phyloP scores from a whole-genome alignment of 2,888 invertebrate species.

The Petrolisthes manimaculis region DNA sequence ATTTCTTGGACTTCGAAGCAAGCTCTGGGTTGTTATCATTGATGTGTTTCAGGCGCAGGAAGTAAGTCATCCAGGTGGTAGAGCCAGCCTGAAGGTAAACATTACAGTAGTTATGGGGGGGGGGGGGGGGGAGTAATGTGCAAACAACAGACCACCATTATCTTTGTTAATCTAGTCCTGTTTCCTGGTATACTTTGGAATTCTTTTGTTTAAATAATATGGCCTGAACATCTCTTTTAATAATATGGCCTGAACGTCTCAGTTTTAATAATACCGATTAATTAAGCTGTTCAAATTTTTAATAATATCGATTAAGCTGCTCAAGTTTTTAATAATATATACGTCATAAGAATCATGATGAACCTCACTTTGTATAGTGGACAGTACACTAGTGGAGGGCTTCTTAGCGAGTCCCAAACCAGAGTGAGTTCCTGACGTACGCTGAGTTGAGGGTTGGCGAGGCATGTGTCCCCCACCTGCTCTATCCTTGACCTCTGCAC shows the following conservation, averaged over 20 bases:
- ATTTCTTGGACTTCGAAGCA: neutral
- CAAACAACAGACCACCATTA: no score
- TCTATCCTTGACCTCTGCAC: conserved; percentile 15
- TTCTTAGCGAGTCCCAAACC: conserved; percentile 26
- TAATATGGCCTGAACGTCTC: no score
- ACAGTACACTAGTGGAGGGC: conserved; percentile 32
- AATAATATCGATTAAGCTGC: no score
- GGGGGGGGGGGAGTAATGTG: neutral
- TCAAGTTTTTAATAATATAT: no score
- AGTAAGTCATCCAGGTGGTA: conserved; percentile 41
- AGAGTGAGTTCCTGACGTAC: conserved; percentile 3
- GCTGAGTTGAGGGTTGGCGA: neutral
- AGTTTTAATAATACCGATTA: no score
- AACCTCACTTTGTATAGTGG: conserved; percentile 37
- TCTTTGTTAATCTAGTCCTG: no score
- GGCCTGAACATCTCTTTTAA: no score
- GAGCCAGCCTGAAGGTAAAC: conserved; percentile 19
- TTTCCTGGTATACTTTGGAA: no score
- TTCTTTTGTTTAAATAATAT: no score
- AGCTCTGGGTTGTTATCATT: conserved; percentile 32
- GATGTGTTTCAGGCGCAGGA: conserved; percentile 34
- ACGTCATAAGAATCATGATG: no score
- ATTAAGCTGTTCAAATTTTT: no score
- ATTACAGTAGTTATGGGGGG: neutral
- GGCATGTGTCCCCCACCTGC: conserved; percentile 15